phyloP scores from a whole-genome alignment of 2,888 invertebrate species.

The Aphidoletes aphidimyza region DNA sequence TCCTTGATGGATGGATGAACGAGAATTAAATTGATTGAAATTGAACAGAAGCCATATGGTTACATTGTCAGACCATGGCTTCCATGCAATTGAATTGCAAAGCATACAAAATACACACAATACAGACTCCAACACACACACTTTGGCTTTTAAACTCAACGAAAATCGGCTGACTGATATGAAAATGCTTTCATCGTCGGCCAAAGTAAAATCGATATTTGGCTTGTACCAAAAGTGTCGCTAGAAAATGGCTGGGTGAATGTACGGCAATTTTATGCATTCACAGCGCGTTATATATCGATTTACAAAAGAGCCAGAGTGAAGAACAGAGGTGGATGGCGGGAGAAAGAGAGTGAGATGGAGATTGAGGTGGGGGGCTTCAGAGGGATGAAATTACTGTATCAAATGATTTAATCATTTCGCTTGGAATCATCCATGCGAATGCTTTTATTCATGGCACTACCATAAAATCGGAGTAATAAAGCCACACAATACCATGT shows the following conservation, averaged over 20 bases:
- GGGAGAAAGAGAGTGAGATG: too few relatives aligned
- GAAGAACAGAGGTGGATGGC: too few relatives aligned
- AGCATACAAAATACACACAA: not conserved
- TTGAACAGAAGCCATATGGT: conserved; percentile 44
- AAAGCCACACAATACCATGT: conserved; percentile 25
- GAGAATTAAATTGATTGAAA: conserved; percentile 35
- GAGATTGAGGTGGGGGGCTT: too few relatives aligned
- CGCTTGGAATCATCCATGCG: not conserved
- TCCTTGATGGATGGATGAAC: not conserved
- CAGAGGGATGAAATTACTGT: not conserved
- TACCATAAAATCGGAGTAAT: not conserved
- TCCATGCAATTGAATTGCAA: not conserved
- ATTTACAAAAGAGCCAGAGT: not conserved
- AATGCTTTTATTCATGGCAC: not conserved
- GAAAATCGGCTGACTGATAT: conserved; percentile 10
- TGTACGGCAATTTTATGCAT: not conserved
- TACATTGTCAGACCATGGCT: conserved; percentile 3
- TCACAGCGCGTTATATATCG: not conserved
- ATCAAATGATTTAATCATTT: conserved; percentile 51
- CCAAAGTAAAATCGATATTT: conserved; percentile 10
- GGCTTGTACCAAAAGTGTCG: not conserved
- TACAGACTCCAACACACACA: not conserved
- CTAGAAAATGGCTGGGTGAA: not conserved
- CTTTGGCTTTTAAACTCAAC: not conserved
- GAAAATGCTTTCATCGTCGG: not conserved